Conservation (phyloP, 2,888 invertebrate species). For the Byasa hedistus region DNA sequence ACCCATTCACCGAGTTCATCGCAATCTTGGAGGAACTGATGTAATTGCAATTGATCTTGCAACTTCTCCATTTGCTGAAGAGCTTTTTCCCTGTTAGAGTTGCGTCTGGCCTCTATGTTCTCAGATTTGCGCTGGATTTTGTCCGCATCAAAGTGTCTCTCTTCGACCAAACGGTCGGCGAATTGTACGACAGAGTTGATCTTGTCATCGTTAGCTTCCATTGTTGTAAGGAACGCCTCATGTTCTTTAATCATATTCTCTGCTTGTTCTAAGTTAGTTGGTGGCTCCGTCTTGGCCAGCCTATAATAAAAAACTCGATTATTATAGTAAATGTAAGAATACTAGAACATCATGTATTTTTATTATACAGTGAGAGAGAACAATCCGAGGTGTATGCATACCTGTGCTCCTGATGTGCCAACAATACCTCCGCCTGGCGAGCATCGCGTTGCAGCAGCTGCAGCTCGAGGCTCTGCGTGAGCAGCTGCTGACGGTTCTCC, state of each 20-base stretch:
- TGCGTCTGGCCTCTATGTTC: slow-evolving; percentile 93
- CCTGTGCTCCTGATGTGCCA: slow-evolving; percentile 99
- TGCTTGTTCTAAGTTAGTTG: slow-evolving; percentile 96
- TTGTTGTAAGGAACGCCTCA: slow-evolving; percentile 99
- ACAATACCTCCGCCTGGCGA: slow-evolving; percentile 96
- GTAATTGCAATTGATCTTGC: slow-evolving; percentile 95
- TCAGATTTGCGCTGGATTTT: slow-evolving; percentile 98
- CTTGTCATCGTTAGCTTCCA: slow-evolving; percentile 99
- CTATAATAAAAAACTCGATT: slow-evolving; percentile 39
- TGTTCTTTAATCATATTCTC: slow-evolving; percentile 98
- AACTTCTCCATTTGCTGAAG: slow-evolving; percentile 94
- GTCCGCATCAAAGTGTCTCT: slow-evolving; percentile 97
- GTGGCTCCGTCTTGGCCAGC: slow-evolving; percentile 97
- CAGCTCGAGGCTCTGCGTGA: slow-evolving; percentile 96
- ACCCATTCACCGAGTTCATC: slow-evolving; percentile 99
- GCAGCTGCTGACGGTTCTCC: slow-evolving; percentile 97
- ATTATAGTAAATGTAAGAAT: background rate
- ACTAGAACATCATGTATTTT: background rate
- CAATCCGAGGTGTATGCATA: slow-evolving; percentile 32
- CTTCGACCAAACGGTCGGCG: slow-evolving; percentile 93
- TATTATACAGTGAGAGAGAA: background rate
- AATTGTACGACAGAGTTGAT: slow-evolving; percentile 98
- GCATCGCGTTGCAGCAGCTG: slow-evolving; percentile 98
- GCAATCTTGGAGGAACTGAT: slow-evolving; percentile 97
- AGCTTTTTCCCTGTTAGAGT: slow-evolving; percentile 94